phyloP scores from a whole-genome alignment of 1,140 invertebrate species.

The Drosophila dunni region DNA sequence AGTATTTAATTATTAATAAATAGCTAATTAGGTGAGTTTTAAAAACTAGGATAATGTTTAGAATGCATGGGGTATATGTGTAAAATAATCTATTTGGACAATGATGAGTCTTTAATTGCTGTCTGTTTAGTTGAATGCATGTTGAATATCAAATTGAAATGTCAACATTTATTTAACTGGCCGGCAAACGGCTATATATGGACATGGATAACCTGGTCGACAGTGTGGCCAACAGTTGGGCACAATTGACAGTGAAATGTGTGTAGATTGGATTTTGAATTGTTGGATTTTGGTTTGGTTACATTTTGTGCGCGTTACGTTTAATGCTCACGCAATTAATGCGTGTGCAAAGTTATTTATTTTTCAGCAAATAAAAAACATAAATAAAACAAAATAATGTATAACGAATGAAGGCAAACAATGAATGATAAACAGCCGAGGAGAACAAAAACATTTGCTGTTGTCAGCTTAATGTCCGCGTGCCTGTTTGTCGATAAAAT shows the following conservation, averaged over 20 bases:
- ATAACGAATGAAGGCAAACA: slow-evolving; percentile 22
- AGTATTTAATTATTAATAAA: not conserved
- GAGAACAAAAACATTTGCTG: slow-evolving; percentile 31
- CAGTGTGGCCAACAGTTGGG: not conserved
- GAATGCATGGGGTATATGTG: slow-evolving; percentile 10
- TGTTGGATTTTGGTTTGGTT: slow-evolving; percentile 19
- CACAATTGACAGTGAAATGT: slow-evolving; percentile 25
- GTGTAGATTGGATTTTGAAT: slow-evolving; percentile 16
- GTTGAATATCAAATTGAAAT: slow-evolving; percentile 48
- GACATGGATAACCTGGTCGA: slow-evolving; percentile 1
- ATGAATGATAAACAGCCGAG: slow-evolving; percentile 22
- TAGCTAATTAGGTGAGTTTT: slow-evolving; percentile 9
- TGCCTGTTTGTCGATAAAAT: slow-evolving; percentile 2
- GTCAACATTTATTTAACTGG: slow-evolving; percentile 56
- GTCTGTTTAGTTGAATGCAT: slow-evolving; percentile 26
- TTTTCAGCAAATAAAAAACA: slow-evolving; percentile 32
- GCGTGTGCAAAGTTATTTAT: slow-evolving; percentile 47
- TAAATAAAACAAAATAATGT: slow-evolving; percentile 12
- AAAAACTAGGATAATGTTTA: slow-evolving; percentile 13
- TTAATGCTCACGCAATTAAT: slow-evolving; percentile 47
- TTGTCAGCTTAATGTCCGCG: slow-evolving; percentile 36
- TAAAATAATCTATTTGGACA: slow-evolving; percentile 13
- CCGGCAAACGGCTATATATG: slow-evolving; percentile 19
- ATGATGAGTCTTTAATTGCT: slow-evolving; percentile 34
- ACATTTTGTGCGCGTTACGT: not conserved